Base-by-base conservation (phyloP, 2,888 invertebrate species). In the Pediacus dermestoides region DNA sequence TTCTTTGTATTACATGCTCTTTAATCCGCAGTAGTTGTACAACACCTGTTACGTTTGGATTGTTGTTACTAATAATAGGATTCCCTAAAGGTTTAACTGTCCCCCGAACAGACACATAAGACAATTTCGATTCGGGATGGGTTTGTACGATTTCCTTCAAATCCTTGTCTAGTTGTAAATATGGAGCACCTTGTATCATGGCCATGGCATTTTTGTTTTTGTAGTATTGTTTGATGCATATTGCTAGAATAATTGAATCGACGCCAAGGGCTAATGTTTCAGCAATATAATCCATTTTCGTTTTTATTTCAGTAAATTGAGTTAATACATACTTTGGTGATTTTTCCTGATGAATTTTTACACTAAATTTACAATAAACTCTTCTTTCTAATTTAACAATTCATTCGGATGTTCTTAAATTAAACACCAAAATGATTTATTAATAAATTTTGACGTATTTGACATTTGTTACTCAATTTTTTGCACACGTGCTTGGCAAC, bases 1-100 rank as follows among this genome's bases (percentile, higher is more conserved):
- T 85, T 54, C 88, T 74, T n/a, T 87, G 83, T 46, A 88, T 79
- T 3, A 86, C 81, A 73, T 88, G 88, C 68, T 89, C 88, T 58
- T 85, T 85, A 28, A 88, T 79, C 56, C 83, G 82, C 34, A 89
- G 73, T 51, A 85, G 80, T 62, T 89, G 88, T 26, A 90, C 71
- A 4, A 89, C 89, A 25, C 89, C 89, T 12, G 80, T 80, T 2
- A 88, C 77, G 35, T 78, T 74, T 36, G 80, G 78, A 58, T 85
- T 82, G 64, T 85, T 81, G 52, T 79, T 77, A 66, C 88, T 88
- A 36, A 75, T 75, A 44, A 90, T 80, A 2, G 88, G 83, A 48
- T 76, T 78, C 4, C 87, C 86, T 2, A 89, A 70, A 0, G 89
- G 82, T 58, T 81, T 81, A 1, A 89, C 84, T 14, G 79, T 74